These are phyloP conservation scores for Lichenostomus cassidix DNA, from an alignment of 2,113 vertebrate genomes.

Conservation along the genomic window DNA sequence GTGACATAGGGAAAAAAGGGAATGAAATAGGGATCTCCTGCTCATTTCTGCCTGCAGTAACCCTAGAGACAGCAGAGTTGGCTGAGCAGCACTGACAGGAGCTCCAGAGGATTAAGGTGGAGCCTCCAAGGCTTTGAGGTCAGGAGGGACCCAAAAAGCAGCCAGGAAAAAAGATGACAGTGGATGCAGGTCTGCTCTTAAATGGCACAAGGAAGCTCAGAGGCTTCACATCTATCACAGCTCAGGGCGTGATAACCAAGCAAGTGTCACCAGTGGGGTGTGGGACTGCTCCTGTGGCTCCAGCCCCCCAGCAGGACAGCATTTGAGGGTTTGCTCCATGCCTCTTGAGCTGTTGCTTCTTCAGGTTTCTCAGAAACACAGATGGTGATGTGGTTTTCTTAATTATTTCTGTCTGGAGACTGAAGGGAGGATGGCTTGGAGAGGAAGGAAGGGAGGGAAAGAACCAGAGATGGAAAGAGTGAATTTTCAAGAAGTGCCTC, in stretches of 20 bases:
- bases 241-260: background rate
- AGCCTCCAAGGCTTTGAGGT: background rate
- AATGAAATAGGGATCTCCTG: background rate
- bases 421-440: background rate
- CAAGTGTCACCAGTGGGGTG: background rate
- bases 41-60: background rate
- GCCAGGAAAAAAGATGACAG: background rate
- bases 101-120: background rate
- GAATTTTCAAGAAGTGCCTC: background rate
- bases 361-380: background rate
- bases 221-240: rapidly evolving
- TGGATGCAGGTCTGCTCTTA: background rate
- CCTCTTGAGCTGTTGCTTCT: background rate
- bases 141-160: background rate
- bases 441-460: slow-evolving; percentile 13
- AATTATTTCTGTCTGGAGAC: background rate
- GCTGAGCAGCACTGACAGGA: background rate
- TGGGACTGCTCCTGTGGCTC: background rate
- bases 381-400: background rate
- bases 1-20: background rate
- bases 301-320: background rate
- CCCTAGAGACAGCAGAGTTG: background rate
- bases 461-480: background rate
- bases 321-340: background rate
- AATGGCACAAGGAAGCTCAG: background rate